These are phyloP conservation scores for Myrmophylax atrothorax DNA, from an alignment of 2,113 vertebrate species.

Conservation along the genomic window DNA sequence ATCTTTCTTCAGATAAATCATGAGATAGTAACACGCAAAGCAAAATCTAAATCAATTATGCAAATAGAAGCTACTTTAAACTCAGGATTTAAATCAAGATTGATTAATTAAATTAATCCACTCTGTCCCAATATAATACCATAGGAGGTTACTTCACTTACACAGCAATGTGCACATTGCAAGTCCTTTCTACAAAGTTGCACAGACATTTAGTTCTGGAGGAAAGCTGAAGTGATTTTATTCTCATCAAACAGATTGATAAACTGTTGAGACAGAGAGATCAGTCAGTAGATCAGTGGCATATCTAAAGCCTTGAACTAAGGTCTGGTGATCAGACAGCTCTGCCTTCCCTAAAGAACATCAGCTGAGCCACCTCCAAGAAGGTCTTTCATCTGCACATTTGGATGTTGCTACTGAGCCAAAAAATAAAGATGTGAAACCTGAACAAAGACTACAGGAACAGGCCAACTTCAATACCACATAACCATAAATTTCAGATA, in stretches of 20 bases:
- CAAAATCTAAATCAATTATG: conserved; percentile 36
- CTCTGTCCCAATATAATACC: background rate
- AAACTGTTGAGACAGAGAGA: background rate
- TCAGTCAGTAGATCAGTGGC: background rate
- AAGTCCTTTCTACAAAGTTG: background rate
- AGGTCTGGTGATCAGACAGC: background rate
- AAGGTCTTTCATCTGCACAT: background rate
- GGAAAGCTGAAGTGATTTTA: background rate
- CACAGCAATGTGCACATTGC: background rate
- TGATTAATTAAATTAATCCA: conserved; percentile 21
- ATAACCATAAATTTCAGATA: background rate
- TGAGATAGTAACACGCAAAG: background rate
- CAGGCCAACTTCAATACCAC: background rate
- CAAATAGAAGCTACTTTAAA: background rate
- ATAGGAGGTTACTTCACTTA: background rate
- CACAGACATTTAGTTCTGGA: background rate
- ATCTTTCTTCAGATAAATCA: conserved; percentile 13
- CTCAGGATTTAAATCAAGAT: background rate
- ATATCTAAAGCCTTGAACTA: background rate
- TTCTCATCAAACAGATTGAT: background rate
- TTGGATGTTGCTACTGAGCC: background rate
- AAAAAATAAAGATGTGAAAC: background rate
- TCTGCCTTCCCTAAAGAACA: background rate
- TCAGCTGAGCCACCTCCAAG: background rate
- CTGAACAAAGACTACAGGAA: background rate